A percentile compares a stretch with the other conserved stretches of the same genome.
Conservation (phyloP, 2,113 vertebrate species). For the Varanus komodoensis region DNA sequence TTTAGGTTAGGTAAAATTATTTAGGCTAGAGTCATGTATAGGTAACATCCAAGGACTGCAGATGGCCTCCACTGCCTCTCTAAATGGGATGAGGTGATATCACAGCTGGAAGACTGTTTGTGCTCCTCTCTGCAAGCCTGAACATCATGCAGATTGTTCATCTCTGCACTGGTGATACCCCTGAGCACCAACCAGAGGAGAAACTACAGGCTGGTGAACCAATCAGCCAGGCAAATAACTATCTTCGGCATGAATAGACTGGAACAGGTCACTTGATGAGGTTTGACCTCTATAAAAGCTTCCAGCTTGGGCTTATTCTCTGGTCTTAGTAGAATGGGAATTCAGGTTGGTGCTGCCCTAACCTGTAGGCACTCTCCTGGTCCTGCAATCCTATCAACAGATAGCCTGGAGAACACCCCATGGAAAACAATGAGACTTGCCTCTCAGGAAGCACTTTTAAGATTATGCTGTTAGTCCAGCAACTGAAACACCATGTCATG, state of each 20-base stretch:
- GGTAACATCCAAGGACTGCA: neutral
- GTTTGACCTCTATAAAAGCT: neutral
- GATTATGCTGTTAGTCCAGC: neutral
- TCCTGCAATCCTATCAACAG: neutral
- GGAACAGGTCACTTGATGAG: neutral
- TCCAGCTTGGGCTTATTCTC: neutral
- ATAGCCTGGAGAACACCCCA: neutral
- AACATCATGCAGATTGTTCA: neutral
- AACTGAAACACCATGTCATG: neutral
- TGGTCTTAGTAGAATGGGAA: neutral
- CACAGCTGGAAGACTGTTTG: neutral
- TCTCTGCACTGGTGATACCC: neutral
- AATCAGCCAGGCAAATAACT: neutral
- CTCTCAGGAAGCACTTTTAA: neutral
- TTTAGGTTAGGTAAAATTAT: neutral
- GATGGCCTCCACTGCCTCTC: neutral
- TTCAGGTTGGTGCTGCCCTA: neutral
- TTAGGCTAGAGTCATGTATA: neutral
- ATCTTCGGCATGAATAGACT: neutral
- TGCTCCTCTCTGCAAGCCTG: neutral
- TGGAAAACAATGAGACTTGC: neutral
- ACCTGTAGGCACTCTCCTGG: too few relatives aligned
- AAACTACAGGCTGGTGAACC: neutral
- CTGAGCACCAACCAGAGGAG: neutral
- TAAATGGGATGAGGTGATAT: too few relatives aligned